Evolutionary conservation across 1,140 invertebrate species (phyloP), one percentile per base, ranked within the genome.

Genomic region (Sinonovacula constricta): DNA sequence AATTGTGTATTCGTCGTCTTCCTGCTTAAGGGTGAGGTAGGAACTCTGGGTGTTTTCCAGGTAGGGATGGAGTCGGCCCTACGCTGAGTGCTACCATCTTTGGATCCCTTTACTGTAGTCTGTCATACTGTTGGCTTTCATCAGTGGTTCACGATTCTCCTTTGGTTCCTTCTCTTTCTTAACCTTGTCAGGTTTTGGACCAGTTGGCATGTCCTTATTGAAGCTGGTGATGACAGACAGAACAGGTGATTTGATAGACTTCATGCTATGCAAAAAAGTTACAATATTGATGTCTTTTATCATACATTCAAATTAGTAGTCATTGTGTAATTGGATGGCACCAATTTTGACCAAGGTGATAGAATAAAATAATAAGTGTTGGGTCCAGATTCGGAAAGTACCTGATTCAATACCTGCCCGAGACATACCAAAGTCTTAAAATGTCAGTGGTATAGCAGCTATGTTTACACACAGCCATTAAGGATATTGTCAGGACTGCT

Each of bases 51-150:
- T 68, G 66, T 63, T 53, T 80, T 39, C 67, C 72, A 59, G 28
- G 65, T 28, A 57, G 75, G 30, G 22, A 76, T 65, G 26, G 79
- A 12, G 60, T 79, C 60, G 49, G 71, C 15, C 28, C 39, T 3
- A 53, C 56, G 36, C 15, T 59, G 5, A 7, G 28, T 12, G 24
- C 31, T 30, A 34, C 45, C 7, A n/a, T 36, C 45, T 62, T 26
- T 60, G 68, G 28, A n/a, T n/a, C 4, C 18, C 62, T 3, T 53
- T 26, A 45, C 65, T 75, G 18, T 45, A 26, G 5, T 39, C 36
- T 0, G 72, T 70, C 14, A 81, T 62, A 80, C 84, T 85, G 68
- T 84, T 83, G 24, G 82, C 62, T 51, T 82, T 83, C 45, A 65
- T 71, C 36, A 79, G 45, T 7, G 74, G 31, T 22, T 81, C 80